Conservation (phyloP, 2,113 vertebrate genomes). For the Hemichromis elongatus region DNA sequence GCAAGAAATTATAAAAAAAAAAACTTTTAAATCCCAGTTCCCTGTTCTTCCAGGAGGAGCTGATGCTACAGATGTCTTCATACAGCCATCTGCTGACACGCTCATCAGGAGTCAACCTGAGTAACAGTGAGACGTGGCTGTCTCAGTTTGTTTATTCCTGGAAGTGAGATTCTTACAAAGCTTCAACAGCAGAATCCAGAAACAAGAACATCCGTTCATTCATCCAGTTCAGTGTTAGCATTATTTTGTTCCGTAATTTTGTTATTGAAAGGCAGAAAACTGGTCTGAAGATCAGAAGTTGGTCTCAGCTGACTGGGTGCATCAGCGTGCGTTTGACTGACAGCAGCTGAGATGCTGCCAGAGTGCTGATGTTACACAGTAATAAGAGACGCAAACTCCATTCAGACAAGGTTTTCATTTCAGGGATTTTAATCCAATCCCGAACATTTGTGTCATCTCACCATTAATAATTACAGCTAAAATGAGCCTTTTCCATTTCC, state of each 20-base stretch:
- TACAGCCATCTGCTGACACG: not conserved
- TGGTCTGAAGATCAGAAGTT: not conserved
- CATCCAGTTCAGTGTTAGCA: not conserved
- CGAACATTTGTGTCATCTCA: not conserved
- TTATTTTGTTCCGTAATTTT: not conserved
- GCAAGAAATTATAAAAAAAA: rapidly evolving
- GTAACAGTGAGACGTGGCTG: too few species aligned
- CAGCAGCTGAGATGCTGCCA: not conserved
- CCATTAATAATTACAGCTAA: not conserved
- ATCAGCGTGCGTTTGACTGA: not conserved
- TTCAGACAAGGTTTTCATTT: not conserved
- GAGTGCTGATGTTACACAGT: not conserved
- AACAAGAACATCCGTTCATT: not conserved
- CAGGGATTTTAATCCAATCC: not conserved
- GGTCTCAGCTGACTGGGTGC: rapidly evolving
- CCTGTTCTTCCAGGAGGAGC: not conserved
- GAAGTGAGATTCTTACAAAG: not conserved
- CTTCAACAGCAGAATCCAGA: not conserved
- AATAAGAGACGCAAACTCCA: not conserved
- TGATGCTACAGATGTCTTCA: not conserved
- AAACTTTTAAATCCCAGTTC: not conserved
- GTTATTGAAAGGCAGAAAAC: not conserved
- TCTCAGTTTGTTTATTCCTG: not conserved
- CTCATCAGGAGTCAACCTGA: not conserved
- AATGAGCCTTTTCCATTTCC: not conserved